Evolutionary conservation across 2,888 invertebrate genomes (phyloP).

Genomic region (Caradrina kadenii): DNA sequence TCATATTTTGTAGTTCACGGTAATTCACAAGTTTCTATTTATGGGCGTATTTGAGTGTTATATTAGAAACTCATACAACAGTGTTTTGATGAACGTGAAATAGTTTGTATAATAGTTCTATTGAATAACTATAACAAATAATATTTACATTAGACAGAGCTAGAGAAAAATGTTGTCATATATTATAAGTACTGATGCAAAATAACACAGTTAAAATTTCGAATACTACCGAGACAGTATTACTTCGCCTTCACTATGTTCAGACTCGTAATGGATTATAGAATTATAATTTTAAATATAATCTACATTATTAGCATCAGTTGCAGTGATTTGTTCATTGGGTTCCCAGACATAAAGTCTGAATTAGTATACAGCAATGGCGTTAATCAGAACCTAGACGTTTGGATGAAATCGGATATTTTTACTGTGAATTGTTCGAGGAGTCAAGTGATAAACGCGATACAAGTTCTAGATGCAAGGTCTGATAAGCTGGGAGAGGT

Average conservation of each 20-base stretch:
- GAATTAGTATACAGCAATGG: constrained; percentile 81
- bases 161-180: constrained; percentile 26
- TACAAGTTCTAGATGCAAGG: constrained; percentile 79
- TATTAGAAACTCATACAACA: constrained; percentile 45
- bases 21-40: constrained; percentile 43
- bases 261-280: constrained; percentile 35
- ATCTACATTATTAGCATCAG: constrained; percentile 26
- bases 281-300: constrained; percentile 22
- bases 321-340: constrained; percentile 67
- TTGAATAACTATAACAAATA: constrained; percentile 18
- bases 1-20: constrained; percentile 46
- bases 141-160: constrained; percentile 30
- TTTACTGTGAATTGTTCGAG: constrained; percentile 78
- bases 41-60: constrained; percentile 37
- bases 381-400: constrained; percentile 81
- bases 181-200: constrained; percentile 7
- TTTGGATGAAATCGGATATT: constrained; percentile 78
- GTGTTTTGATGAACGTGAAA: constrained; percentile 10
- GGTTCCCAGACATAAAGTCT: constrained; percentile 78
- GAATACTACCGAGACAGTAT: constrained; percentile 31
- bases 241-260: constrained; percentile 10
- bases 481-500: constrained; percentile 80
- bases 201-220: constrained; percentile 3
- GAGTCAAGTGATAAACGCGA: constrained; percentile 80
- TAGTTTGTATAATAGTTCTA: constrained; percentile 7